Evolutionary conservation across 1,140 invertebrate species (phyloP), one percentile per base, ranked within the genome.

Genomic region (Chrysoperla carnea): DNA sequence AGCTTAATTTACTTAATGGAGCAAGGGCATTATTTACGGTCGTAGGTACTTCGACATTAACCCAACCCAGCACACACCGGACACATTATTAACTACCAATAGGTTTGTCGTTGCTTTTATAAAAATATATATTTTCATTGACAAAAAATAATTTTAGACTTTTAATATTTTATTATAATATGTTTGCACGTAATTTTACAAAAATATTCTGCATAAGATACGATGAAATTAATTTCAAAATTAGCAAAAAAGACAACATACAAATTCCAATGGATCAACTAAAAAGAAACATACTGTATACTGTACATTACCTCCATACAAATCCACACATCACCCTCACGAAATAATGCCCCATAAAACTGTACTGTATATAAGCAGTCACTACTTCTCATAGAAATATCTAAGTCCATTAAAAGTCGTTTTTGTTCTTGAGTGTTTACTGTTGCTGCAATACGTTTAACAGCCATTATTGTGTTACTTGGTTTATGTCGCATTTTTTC

Each of bases 271-370:
- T 23, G 17, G 5, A 3, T 23, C 17, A 23, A 23, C 5, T 23
- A 3, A 5, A 23, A 35, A 35, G 6, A 35, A 35, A 35, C 12
- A 11, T 4, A 4, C 12, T 35, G 11, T 31, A 7, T 7, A 31
- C 6, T 35, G 2, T 35, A 27, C 7, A 27, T 44, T 42, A 52
- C 59, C 67, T 99, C 94, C 94, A 99, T 99, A 59, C 93, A 98
- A 56, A 99, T 97, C 93, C 93, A 98, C 27, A 97, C 93, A 65
- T 96, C 91, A 11, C 86, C 88, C 63, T 92, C 87, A 37, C 85
- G 78, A 54, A 98, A 95, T 53, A 98, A 78, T 38, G 91, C 93
- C 9, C 95, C 95, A 63, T 90, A 92, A 69, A 96, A 99, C 56
- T 95, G 88, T 3, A 99, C 94, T 37, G 96, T 99, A 57, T 93